Base-by-base conservation (phyloP, 64 coral and sea anemone genomes). In the Pocillopora damicornis region DNA sequence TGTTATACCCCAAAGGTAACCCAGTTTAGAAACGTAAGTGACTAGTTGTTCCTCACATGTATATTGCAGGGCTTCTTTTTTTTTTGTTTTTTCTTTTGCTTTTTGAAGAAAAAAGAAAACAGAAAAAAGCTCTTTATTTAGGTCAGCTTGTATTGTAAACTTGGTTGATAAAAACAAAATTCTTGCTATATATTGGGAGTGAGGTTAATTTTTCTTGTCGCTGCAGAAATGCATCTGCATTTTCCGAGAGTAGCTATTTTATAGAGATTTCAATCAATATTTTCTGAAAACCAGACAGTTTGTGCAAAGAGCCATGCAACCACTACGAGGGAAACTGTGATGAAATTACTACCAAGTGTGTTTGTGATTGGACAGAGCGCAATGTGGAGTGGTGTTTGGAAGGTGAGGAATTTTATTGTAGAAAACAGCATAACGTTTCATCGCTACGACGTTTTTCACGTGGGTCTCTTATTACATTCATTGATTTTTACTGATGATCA, bases 1-100 rank as follows among this genome's bases (percentile, higher is more conserved):
- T 93, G 20, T 75, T 93, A 16, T 89, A 86, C n/a, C 15, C 37
- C 59, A 61, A 80, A 61, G 91, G 91, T 93, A 89, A 58, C 35
- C 30, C 30, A 30, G 30, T 65, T 51, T 51, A 51, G 42, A 51
- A 51, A 51, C 30, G 30, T 30, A 30, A 51, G 7, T 51, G 7
- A 51, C 7, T 4, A 51, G 7, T 51, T 4, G 7, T 51, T 51
- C 2, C 42, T 51, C 42, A 51, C 42, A 51, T 51, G 42, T 7
- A 7, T 51, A 30, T 30, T 30, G 30, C 30, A 30, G 30, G 30
- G 30, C 30, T 30, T 30, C 0, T 30, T 30, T 30, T 30, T 30
- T 30, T 30, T 75, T 75, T 75, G 26, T 30, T 75, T 76, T 13
- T 30, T 76, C 13, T 5, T 5, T 42, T 76, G 30, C 30, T 30